Percentiles rank a stretch among this genome's conserved stretches.
These are phyloP conservation scores for Hycleus cichorii DNA, from an alignment of 1,140 invertebrate genomes.

Conservation along the genomic window DNA sequence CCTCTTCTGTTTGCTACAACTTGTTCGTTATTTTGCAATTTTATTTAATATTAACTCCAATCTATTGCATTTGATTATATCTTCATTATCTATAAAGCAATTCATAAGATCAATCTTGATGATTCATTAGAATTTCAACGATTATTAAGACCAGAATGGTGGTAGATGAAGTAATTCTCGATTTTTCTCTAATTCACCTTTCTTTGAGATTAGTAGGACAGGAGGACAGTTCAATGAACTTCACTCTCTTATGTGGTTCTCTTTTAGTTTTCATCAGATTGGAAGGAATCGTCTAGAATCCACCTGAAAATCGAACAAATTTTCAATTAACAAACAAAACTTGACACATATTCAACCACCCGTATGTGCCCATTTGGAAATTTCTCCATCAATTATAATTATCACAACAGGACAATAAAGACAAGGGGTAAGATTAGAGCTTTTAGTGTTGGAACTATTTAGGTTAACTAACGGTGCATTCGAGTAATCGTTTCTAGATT, in stretches of 20 bases:
- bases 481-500: too few species aligned
- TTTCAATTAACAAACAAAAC: not conserved
- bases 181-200: conserved; percentile 24
- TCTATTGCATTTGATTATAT: conserved; percentile 6
- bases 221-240: conserved; percentile 31
- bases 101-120: too few species aligned
- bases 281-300: not conserved
- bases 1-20: conserved; percentile 7
- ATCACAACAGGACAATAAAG: too few species aligned
- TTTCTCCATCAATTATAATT: too few species aligned
- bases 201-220: conserved; percentile 30
- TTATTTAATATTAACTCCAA: conserved; percentile 6
- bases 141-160: too few species aligned
- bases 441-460: not conserved
- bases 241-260: not conserved
- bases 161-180: not conserved
- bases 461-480: conserved; percentile 10
- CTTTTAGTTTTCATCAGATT: not conserved
- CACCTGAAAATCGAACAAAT: not conserved
- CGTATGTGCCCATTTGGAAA: too few species aligned
- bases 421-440: conserved; percentile 7
- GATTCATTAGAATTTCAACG: too few species aligned
- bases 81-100: too few species aligned
- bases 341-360: too few species aligned
- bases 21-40: conserved; percentile 14